Conservation (phyloP, 2,797 vertebrate genomes). For the Liasis olivaceus region DNA sequence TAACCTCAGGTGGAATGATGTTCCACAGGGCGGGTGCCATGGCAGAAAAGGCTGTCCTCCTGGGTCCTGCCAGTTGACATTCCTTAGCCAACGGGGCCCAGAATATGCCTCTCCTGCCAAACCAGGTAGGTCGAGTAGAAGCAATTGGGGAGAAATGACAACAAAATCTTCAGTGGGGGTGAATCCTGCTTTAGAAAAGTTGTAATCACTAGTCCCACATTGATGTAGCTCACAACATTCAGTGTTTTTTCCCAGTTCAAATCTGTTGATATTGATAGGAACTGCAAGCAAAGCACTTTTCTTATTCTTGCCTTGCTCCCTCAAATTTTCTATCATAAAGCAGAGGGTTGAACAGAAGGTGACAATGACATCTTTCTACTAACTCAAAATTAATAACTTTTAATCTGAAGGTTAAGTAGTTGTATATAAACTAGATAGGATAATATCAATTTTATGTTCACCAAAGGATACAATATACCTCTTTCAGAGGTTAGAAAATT, state of each 20-base stretch:
- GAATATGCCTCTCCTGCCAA: neutral
- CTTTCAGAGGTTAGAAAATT: slow-evolving; percentile 79
- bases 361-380: slow-evolving; percentile 77
- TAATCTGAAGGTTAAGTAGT: slow-evolving; percentile 85
- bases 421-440: slow-evolving; percentile 81
- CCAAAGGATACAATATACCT: slow-evolving; percentile 80
- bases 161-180: neutral
- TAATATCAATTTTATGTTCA: slow-evolving; percentile 84
- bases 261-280: neutral
- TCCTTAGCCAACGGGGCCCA: neutral
- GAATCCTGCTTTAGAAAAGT: neutral
- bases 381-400: slow-evolving; percentile 83
- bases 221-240: neutral
- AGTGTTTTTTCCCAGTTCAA: neutral
- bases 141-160: neutral
- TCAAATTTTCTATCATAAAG: slow-evolving; percentile 58
- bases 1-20: neutral
- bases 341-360: slow-evolving; percentile 65
- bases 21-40: neutral
- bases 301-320: slow-evolving; percentile 49
- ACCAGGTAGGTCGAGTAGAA: neutral
- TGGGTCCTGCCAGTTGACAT: neutral
- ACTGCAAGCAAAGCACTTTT: slow-evolving; percentile 20
- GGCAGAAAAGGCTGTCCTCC: neutral
- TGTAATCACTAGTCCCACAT: neutral